These are phyloP conservation scores for Strongylocentrotus purpuratus DNA, from an alignment of 35 echinoderm and acorn worm species.

Conservation along the genomic window DNA sequence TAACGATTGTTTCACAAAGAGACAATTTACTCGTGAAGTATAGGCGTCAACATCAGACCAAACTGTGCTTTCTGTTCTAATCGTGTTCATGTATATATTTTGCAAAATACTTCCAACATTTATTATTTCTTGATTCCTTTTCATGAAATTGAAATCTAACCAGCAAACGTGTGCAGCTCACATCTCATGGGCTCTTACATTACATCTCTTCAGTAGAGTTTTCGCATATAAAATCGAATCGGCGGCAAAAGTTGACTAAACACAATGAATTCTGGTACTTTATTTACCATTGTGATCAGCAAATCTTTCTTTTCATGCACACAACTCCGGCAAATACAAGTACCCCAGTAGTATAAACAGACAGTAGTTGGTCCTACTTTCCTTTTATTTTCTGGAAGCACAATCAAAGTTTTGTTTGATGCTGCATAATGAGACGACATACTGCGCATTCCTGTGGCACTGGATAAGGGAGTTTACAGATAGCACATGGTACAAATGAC, in stretches of 20 bases:
- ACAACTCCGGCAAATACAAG: background rate
- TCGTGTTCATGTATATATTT: too few species aligned
- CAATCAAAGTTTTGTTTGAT: background rate
- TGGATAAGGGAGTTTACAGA: too few species aligned
- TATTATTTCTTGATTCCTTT: background rate
- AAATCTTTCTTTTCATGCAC: background rate
- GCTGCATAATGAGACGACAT: background rate
- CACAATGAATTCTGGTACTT: background rate
- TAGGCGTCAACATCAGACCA: too few species aligned
- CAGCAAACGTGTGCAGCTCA: background rate
- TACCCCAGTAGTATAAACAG: background rate
- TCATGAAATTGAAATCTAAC: background rate
- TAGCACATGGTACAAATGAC: too few species aligned
- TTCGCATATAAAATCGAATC: background rate
- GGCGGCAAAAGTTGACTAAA: background rate
- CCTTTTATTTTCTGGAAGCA: background rate
- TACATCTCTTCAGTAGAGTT: too few species aligned
- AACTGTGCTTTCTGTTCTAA: too few species aligned
- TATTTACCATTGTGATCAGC: slow-evolving; percentile 1
- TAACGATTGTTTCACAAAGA: too few species aligned
- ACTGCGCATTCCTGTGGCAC: background rate
- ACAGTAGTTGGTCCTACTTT: background rate
- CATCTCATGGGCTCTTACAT: too few species aligned
- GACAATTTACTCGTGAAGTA: too few species aligned
- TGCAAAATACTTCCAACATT: background rate